phyloP scores from a whole-genome alignment of 2,797 vertebrate species.

The Cygnus olor region DNA sequence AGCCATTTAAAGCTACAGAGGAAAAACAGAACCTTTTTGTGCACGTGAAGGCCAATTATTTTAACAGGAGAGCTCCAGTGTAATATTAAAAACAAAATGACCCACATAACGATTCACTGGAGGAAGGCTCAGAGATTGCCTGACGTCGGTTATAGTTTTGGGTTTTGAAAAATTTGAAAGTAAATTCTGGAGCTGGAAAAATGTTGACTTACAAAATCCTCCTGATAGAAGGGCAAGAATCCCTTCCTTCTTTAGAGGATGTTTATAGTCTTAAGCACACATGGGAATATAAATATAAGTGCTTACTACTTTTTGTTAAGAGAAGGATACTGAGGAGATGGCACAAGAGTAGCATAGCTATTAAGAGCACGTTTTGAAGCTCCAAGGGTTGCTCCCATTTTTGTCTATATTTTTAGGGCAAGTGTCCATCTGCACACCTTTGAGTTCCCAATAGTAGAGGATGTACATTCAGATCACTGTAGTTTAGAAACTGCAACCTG shows the following conservation, averaged over 20 bases:
- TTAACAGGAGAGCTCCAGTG: background rate
- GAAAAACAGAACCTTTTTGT: background rate
- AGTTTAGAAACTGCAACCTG: background rate
- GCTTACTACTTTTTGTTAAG: background rate
- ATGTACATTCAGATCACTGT: background rate
- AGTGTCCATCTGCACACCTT: background rate
- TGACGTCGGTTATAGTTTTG: background rate
- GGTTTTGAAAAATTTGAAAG: background rate
- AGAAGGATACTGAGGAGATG: background rate
- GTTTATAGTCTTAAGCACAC: background rate
- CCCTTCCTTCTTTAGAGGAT: background rate
- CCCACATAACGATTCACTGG: background rate
- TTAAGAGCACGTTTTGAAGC: background rate
- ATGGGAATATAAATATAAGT: background rate
- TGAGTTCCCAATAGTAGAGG: background rate
- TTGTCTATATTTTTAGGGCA: background rate
- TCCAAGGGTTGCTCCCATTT: background rate
- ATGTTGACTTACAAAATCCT: background rate
- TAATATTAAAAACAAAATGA: background rate
- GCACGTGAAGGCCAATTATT: background rate
- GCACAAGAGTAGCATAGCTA: background rate
- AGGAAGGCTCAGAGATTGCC: background rate
- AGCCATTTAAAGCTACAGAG: conserved; percentile 5
- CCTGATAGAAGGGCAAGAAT: background rate
- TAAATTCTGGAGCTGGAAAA: conserved; percentile 16